Conservation (phyloP, 2,888 invertebrate species). For the Pristionchus arcanus region DNA sequence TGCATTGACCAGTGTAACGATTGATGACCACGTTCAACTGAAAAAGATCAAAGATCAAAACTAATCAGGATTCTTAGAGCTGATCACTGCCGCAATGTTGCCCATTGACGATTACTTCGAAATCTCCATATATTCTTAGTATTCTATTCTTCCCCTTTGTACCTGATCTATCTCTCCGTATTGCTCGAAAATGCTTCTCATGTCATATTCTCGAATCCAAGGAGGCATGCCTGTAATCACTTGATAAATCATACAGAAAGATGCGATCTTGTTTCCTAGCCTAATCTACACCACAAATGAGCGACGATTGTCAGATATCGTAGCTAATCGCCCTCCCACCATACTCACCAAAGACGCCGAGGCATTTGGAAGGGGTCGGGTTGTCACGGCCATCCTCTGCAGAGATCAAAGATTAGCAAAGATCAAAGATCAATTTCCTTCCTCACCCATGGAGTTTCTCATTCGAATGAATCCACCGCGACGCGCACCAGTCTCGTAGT, state of each 20-base stretch:
- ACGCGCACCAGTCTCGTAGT: conserved; percentile 29
- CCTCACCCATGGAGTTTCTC: background rate
- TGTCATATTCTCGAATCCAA: conserved; percentile 41
- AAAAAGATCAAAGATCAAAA: conserved; percentile 24
- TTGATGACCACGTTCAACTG: conserved; percentile 52
- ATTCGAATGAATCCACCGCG: conserved; percentile 28
- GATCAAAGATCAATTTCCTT: background rate
- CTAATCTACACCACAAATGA: background rate
- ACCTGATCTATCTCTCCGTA: conserved; percentile 50
- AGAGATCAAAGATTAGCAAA: conserved; percentile 19
- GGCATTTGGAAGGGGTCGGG: conserved; percentile 19
- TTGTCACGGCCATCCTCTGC: conserved; percentile 46
- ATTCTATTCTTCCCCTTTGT: background rate
- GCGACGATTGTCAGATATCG: background rate
- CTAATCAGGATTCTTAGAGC: no score
- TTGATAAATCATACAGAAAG: background rate
- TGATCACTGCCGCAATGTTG: no score
- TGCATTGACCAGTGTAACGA: conserved; percentile 39
- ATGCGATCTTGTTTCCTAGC: background rate
- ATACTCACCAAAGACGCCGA: conserved; percentile 51
- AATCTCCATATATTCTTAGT: no score
- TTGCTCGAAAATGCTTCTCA: conserved; percentile 40
- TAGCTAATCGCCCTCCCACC: background rate
- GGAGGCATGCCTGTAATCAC: conserved; percentile 31
- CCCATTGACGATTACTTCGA: no score